Percentiles rank a stretch among this genome's conserved stretches.
These are phyloP conservation scores for Ascaphus truei DNA, from an alignment of 2,113 vertebrate species.

Conservation along the genomic window DNA sequence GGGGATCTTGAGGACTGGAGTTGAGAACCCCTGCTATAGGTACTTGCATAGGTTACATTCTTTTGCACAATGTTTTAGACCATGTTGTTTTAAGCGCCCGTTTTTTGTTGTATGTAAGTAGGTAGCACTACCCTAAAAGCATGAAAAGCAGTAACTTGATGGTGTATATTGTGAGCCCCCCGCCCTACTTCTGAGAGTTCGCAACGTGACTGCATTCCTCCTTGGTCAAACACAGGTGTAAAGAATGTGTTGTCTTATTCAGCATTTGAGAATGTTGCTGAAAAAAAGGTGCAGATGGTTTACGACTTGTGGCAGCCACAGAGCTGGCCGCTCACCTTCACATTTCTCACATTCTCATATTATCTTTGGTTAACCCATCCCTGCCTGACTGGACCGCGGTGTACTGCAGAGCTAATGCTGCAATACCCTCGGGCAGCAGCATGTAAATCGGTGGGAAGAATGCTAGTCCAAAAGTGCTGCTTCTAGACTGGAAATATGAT, in stretches of 20 bases:
- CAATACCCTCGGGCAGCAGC: background rate
- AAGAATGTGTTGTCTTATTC: background rate
- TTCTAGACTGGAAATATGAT: no score
- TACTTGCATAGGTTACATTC: no score
- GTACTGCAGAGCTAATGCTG: background rate
- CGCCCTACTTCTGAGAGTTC: background rate
- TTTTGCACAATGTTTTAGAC: no score
- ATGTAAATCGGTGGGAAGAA: no score
- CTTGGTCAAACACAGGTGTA: background rate
- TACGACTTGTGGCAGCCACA: background rate
- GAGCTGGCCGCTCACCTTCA: no score
- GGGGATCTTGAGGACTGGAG: no score
- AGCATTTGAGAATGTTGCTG: background rate
- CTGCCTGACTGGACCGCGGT: background rate
- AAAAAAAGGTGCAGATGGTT: background rate
- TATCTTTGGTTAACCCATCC: background rate
- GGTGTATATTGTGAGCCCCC: background rate
- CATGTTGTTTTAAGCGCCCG: no score
- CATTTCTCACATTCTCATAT: constrained; percentile 16
- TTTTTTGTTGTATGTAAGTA: no score
- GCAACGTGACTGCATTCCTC: background rate
- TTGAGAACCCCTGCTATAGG: no score
- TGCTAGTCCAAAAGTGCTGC: background rate
- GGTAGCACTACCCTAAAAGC: no score
- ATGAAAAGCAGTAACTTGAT: no score